A percentile compares a stretch with the other conserved stretches of the same genome.
phyloP scores from a whole-genome alignment of 2,888 invertebrate species.

The Heliothis peltigera region DNA sequence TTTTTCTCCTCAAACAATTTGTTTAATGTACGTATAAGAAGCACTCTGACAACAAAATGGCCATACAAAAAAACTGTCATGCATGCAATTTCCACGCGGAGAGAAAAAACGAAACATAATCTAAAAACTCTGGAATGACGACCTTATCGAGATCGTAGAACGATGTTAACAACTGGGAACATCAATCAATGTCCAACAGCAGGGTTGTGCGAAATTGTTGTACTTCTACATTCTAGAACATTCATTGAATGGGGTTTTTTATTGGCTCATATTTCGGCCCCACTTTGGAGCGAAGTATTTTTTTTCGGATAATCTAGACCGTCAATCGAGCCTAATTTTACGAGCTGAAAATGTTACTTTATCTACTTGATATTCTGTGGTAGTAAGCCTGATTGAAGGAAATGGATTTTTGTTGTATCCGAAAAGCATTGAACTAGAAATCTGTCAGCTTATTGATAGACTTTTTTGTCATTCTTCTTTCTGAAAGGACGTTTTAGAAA shows the following conservation, averaged over 20 bases:
- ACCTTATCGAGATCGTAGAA: slow-evolving; percentile 76
- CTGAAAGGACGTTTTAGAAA: too few species aligned
- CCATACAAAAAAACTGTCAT: slow-evolving; percentile 61
- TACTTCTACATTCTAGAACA: slow-evolving; percentile 68
- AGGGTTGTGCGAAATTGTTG: slow-evolving; percentile 66
- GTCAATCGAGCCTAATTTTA: not conserved
- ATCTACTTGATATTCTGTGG: slow-evolving; percentile 22
- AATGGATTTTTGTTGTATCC: slow-evolving; percentile 33
- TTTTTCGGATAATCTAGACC: slow-evolving; percentile 15
- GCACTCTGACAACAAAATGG: slow-evolving; percentile 26
- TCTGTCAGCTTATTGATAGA: slow-evolving; percentile 19
- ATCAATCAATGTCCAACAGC: slow-evolving; percentile 75
- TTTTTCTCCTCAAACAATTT: slow-evolving; percentile 34
- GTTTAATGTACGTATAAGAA: slow-evolving; percentile 44
- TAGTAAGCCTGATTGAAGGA: slow-evolving; percentile 23
- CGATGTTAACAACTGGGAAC: slow-evolving; percentile 73
- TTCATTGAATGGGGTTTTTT: slow-evolving; percentile 58
- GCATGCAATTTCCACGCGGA: slow-evolving; percentile 62
- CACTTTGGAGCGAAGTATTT: slow-evolving; percentile 25
- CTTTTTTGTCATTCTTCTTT: slow-evolving; percentile 10
- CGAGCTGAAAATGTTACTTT: not conserved
- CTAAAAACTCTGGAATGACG: slow-evolving; percentile 67
- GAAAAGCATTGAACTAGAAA: slow-evolving; percentile 27
- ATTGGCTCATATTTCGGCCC: slow-evolving; percentile 46
- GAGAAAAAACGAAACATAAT: slow-evolving; percentile 68